Base-by-base conservation (phyloP, 2,797 vertebrate genomes). In the Chromobotia macracanthus region DNA sequence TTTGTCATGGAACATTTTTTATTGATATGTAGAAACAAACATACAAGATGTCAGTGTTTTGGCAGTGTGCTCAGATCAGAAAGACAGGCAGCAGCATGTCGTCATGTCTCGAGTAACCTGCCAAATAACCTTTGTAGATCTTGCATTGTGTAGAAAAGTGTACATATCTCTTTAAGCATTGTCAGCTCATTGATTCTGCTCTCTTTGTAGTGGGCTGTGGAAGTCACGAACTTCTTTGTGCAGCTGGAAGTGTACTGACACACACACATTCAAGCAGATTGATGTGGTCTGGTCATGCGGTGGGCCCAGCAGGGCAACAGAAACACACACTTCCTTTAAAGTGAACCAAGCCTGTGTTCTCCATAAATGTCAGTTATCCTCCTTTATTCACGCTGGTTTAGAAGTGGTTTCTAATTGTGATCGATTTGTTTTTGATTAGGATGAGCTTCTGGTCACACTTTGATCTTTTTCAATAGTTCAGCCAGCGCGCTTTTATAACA, bases 401-500 rank as follows among this genome's bases (percentile, higher is more conserved):
- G 55, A 70, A 70, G 75, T 77, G 75, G 41, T 78, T 77, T 77
- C 3, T 31, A 31, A 31, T 77, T 77, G 18, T 79, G 69, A 72
- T 65, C 21, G 5, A 72, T 56, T 23, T 0, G 16, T 41, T 72
- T 64, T 65, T 79, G 31, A 72, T 72, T 56, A 35, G 55, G 48
- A 16, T 55, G 67, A 44, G 35, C 25, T 55, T 64, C 65, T 55
- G 58, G 77, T 56, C 16, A 5, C 18, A 46, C 18, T 72, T 72
- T 79, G 50, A 79, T 79, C 35, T 23, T 55, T 63, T 56, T 71
- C 44, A 16, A 18, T 19, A 64, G 10, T 67, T 60, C 41, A 69
- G 38, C 70, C 31, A 64, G 13, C 18, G 16, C 13, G 31, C 23
- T 64, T 69, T 55, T 55, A 55, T 72, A 72, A 58, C 25, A 46